A percentile compares a stretch with the other conserved stretches of the same genome.
Conservation (phyloP, 2,888 invertebrate species). For the Sphaerophoria taeniata region DNA sequence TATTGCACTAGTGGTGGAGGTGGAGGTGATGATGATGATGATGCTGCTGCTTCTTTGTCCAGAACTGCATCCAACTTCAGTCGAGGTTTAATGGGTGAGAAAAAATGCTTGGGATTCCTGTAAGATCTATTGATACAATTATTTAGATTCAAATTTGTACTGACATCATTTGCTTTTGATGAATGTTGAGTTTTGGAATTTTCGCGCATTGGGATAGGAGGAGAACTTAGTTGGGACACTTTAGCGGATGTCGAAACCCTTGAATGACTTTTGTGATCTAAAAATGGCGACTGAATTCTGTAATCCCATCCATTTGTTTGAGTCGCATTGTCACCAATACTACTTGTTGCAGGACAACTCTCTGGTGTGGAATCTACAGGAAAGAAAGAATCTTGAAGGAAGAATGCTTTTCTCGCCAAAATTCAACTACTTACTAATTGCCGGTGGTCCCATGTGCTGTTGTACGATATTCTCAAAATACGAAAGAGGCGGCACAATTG, state of each 20-base stretch:
- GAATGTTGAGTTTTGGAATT: conserved; percentile 12
- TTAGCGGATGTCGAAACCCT: conserved; percentile 48
- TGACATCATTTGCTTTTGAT: conserved; percentile 3
- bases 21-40: conserved; percentile 31
- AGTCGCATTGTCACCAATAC: conserved; percentile 79
- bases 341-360: conserved; percentile 78
- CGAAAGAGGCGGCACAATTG: conserved; percentile 81
- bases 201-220: conserved; percentile 29
- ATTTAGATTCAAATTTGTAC: conserved; percentile 25
- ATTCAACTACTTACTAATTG: conserved; percentile 76
- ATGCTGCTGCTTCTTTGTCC: conserved; percentile 71
- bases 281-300: conserved; percentile 80
- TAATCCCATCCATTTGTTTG: conserved; percentile 82
- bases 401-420: not conserved
- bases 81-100: conserved; percentile 82
- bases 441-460: conserved; percentile 79
- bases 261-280: conserved; percentile 77
- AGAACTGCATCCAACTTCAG: conserved; percentile 80
- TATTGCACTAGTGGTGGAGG: conserved; percentile 25
- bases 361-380: conserved; percentile 70
- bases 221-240: conserved; percentile 45
- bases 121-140: conserved; percentile 61
- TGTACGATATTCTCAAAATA: conserved; percentile 82
- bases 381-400: no score
- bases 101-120: conserved; percentile 83